phyloP scores from a whole-genome alignment of 2,888 invertebrate genomes.

The Anthophora plumipes region DNA sequence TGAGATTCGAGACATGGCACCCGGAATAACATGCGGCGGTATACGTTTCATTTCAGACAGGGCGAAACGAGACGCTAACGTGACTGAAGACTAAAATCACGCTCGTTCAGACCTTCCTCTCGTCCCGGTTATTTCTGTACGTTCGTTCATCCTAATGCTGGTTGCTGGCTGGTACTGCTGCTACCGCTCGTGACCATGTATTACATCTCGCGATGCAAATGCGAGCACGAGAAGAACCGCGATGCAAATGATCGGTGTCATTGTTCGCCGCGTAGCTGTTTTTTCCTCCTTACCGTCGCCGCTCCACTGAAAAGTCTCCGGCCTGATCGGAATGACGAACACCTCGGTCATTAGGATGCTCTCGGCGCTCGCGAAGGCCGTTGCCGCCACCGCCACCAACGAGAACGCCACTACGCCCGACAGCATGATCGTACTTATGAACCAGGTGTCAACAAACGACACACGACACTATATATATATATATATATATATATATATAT shows the following conservation, averaged over 20 bases:
- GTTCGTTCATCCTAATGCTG: background rate
- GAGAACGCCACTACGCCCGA: slow-evolving; percentile 40
- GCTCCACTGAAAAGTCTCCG: slow-evolving; percentile 93
- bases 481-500: too few species aligned
- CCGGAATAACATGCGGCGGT: slow-evolving; percentile 58
- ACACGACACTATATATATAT: too few species aligned
- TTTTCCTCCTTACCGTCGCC: slow-evolving; percentile 86
- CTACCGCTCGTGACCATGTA: background rate
- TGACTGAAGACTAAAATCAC: slow-evolving; percentile 27
- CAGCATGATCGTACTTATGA: slow-evolving; percentile 59
- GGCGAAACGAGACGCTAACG: slow-evolving; percentile 52
- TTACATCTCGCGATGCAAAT: background rate
- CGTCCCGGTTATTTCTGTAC: slow-evolving; percentile 19
- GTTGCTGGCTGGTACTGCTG: too few species aligned
- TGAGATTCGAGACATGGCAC: slow-evolving; percentile 55
- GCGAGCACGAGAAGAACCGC: background rate
- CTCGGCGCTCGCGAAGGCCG: slow-evolving; percentile 75
- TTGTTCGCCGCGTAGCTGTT: slow-evolving; percentile 12
- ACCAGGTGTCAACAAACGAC: slow-evolving; percentile 40
- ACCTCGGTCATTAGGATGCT: slow-evolving; percentile 90
- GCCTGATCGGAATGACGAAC: slow-evolving; percentile 91
- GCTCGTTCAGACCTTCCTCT: background rate
- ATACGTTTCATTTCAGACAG: slow-evolving; percentile 55
- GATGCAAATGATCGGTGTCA: slow-evolving; percentile 9
- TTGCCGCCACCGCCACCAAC: slow-evolving; percentile 24